phyloP scores from a whole-genome alignment of 2,113 vertebrate genomes.

The Rafetus swinhoei region DNA sequence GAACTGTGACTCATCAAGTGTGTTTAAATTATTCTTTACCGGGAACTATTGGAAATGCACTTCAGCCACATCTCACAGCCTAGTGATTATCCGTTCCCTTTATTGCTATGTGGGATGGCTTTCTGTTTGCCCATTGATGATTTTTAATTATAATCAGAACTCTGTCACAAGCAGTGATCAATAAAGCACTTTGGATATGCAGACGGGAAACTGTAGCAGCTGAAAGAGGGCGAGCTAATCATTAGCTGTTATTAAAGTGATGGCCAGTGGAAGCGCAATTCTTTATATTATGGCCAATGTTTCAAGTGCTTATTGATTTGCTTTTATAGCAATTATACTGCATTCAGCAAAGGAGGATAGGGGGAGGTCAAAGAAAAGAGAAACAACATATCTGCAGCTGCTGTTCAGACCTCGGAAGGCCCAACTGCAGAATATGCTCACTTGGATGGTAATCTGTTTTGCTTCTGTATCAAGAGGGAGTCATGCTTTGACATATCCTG shows the following conservation, averaged over 20 bases:
- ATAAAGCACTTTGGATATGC: slow-evolving; percentile 49
- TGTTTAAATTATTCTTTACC: slow-evolving; percentile 31
- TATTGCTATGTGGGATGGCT: slow-evolving; percentile 47
- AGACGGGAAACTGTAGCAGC: slow-evolving; percentile 56
- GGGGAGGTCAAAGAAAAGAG: background rate
- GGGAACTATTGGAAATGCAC: slow-evolving; percentile 25
- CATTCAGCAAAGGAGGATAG: slow-evolving; percentile 17
- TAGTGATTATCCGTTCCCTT: slow-evolving; percentile 34
- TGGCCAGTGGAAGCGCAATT: slow-evolving; percentile 59
- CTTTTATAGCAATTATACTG: slow-evolving; percentile 68
- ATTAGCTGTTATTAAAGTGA: slow-evolving; percentile 74
- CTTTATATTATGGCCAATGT: slow-evolving; percentile 56
- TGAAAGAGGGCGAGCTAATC: slow-evolving; percentile 65
- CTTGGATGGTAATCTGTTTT: slow-evolving; percentile 23
- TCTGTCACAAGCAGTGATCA: slow-evolving; percentile 61
- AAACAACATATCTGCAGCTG: slow-evolving; percentile 6
- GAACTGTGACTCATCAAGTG: slow-evolving; percentile 15
- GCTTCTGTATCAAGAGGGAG: slow-evolving; percentile 17
- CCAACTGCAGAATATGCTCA: slow-evolving; percentile 1
- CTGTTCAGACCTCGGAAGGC: slow-evolving; percentile 18
- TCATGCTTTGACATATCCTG: background rate
- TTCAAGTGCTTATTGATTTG: slow-evolving; percentile 78
- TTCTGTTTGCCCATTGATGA: slow-evolving; percentile 44
- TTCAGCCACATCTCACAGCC: slow-evolving; percentile 10
- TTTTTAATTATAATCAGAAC: slow-evolving; percentile 73